Percentiles rank a stretch among this genome's conserved stretches.
Evolutionary conservation across 2,797 vertebrate genomes (phyloP).

Genomic region (Hapalemur alaotrensis): DNA sequence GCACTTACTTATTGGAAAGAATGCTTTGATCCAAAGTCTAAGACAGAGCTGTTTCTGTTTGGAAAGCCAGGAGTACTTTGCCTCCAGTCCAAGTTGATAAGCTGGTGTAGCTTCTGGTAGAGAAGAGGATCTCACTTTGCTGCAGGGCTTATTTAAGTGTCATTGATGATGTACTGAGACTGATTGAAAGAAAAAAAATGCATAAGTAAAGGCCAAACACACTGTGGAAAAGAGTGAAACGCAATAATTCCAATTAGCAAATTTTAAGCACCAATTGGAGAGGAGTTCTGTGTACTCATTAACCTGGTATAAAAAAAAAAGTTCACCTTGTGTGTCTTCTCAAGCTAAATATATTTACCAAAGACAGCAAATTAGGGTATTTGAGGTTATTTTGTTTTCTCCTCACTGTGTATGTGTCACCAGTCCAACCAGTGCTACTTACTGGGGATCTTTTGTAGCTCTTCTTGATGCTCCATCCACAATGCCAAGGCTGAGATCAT

Average conservation of each 20-base stretch:
- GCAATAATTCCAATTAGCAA: neutral
- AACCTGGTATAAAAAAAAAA: neutral
- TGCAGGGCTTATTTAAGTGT: neutral
- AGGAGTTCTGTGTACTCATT: neutral
- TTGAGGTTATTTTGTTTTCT: neutral
- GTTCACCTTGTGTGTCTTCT: neutral
- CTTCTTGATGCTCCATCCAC: neutral
- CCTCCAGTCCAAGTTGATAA: neutral
- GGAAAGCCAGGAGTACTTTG: neutral
- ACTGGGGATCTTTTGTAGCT: neutral
- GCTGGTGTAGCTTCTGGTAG: neutral
- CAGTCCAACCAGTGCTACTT: neutral
- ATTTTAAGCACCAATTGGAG: neutral
- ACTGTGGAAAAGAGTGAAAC: neutral
- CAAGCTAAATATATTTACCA: neutral
- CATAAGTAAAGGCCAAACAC: neutral
- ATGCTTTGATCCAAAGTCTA: neutral
- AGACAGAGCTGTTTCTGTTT: neutral
- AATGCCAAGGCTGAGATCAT: neutral
- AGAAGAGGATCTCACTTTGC: neutral
- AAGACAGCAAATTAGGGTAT: neutral
- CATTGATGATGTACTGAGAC: neutral
- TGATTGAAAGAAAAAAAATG: slow-evolving; percentile 24
- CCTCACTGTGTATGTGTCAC: neutral
- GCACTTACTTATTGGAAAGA: neutral